These are phyloP conservation scores for Linyphia triangularis DNA, from an alignment of 2,888 invertebrate genomes.

Conservation along the genomic window DNA sequence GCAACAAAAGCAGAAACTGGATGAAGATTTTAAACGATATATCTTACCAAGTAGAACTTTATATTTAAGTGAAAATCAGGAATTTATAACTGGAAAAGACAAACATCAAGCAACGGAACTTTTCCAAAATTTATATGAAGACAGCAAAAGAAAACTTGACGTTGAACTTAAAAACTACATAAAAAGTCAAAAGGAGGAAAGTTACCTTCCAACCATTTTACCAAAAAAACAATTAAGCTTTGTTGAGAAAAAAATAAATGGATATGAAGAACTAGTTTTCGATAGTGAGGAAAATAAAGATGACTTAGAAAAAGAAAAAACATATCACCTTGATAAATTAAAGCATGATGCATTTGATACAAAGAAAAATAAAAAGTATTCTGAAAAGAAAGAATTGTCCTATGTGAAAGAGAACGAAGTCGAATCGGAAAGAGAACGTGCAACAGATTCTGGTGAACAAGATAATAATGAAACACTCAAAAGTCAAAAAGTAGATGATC, in stretches of 20 bases:
- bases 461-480: background rate
- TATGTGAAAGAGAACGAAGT: no score
- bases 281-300: background rate
- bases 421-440: no score
- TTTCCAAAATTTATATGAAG: background rate
- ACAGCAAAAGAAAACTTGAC: conserved; percentile 5
- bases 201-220: background rate
- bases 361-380: no score
- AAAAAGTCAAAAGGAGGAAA: background rate
- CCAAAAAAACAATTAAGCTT: background rate
- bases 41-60: background rate
- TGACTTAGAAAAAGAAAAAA: background rate
- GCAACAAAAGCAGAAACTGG: background rate
- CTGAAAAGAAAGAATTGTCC: no score
- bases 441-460: background rate
- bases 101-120: background rate
- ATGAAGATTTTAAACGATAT: background rate
- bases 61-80: background rate
- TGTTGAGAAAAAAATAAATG: background rate
- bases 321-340: background rate
- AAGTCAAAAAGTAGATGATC: background rate
- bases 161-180: background rate
- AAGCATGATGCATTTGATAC: no score
- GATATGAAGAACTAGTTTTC: background rate
- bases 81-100: background rate